Conservation (phyloP, 2,797 vertebrate species). For the Peromyscus eremicus region DNA sequence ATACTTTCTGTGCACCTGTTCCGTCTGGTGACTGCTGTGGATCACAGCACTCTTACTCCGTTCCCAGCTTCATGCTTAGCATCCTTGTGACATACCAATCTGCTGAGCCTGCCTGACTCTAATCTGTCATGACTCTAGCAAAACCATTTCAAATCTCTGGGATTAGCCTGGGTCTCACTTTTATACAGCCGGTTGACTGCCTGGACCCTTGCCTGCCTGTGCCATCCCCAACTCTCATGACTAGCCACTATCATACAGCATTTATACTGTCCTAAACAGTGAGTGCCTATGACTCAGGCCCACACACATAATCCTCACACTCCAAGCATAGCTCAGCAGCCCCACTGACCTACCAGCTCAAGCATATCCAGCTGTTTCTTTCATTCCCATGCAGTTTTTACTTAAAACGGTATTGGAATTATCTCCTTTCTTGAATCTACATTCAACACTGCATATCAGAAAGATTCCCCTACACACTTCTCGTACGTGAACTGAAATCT, state of each 20-base stretch:
- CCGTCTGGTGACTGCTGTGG: not conserved
- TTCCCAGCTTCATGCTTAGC: not conserved
- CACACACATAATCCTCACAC: not conserved
- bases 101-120: not conserved
- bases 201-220: not conserved
- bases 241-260: not conserved
- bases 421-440: not conserved
- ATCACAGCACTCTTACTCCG: fast-evolving
- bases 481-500: not conserved
- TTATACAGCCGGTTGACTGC: not conserved
- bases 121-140: not conserved
- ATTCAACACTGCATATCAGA: not conserved
- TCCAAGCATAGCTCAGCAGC: not conserved
- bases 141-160: not conserved
- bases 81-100: not conserved
- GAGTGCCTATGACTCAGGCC: not conserved
- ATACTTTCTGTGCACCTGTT: not conserved
- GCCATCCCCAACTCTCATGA: not conserved
- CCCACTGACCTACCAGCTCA: not conserved
- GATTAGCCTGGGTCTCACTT: too few relatives aligned
- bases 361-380: not conserved
- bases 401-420: not conserved
- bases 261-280: not conserved
- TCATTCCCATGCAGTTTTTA: not conserved
- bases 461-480: not conserved